Evolutionary conservation across 2,888 invertebrate species (phyloP).

Genomic region (Cryptocephalus primarius): DNA sequence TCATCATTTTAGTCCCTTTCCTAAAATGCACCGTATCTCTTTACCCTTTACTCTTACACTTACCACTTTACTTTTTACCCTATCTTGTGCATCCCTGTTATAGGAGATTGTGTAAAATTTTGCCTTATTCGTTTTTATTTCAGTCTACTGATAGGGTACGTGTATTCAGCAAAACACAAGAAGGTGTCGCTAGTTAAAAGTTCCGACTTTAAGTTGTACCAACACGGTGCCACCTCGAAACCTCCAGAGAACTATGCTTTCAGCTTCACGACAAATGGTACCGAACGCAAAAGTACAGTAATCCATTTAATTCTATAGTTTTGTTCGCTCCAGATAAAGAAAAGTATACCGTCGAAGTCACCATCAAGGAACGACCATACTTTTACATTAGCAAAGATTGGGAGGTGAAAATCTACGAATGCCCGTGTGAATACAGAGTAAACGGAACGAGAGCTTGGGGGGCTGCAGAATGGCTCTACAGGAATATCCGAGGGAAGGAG

Average conservation of each 20-base stretch:
- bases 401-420: conserved; percentile 48
- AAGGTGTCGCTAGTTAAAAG: conserved; percentile 36
- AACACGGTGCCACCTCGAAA: conserved; percentile 48
- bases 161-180: conserved; percentile 38
- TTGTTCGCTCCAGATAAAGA: conserved; percentile 35
- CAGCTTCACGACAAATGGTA: conserved; percentile 44
- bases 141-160: conserved; percentile 52
- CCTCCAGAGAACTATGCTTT: conserved; percentile 54
- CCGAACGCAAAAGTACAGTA: background rate
- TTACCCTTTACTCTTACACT: no score
- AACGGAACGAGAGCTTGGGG: conserved; percentile 55
- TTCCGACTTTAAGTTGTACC: conserved; percentile 46
- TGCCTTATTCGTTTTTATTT: conserved; percentile 13
- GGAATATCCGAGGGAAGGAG: conserved; percentile 35
- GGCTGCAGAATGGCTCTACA: conserved; percentile 55
- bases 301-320: no score
- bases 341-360: conserved; percentile 42
- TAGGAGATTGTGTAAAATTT: no score
- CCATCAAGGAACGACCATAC: conserved; percentile 41
- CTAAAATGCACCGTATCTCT: no score
- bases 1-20: no score
- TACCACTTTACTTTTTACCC: no score
- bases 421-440: conserved; percentile 46
- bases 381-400: conserved; percentile 51
- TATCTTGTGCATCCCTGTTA: no score